Percentiles rank a stretch among this genome's conserved stretches.
Conservation (phyloP, 2,888 invertebrate genomes). For the Dione juno region DNA sequence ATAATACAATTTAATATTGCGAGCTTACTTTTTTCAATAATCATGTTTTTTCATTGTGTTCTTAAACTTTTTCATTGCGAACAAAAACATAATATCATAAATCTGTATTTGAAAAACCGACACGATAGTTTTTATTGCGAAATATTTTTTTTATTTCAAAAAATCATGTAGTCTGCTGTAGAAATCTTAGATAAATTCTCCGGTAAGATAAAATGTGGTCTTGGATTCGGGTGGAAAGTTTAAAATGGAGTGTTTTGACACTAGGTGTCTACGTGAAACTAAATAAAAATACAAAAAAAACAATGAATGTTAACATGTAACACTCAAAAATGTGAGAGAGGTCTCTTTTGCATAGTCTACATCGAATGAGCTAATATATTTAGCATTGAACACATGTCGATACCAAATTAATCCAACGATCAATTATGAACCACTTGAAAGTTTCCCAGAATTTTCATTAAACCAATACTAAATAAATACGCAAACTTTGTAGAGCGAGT, state of each 20-base stretch:
- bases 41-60: too few relatives aligned
- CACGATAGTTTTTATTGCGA: neutral
- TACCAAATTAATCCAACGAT: conserved; percentile 14
- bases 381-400: neutral
- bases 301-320: neutral
- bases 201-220: too few relatives aligned
- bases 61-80: neutral
- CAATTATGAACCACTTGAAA: conserved; percentile 16
- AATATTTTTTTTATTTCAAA: conserved; percentile 1
- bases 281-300: too few relatives aligned
- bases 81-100: neutral
- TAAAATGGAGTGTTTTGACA: too few relatives aligned
- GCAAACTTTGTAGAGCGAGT: conserved; percentile 5
- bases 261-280: too few relatives aligned
- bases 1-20: too few relatives aligned
- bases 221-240: too few relatives aligned
- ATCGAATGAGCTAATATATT: conserved; percentile 12
- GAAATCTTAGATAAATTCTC: too few relatives aligned
- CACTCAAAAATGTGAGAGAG: neutral
- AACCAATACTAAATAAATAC: neutral
- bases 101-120: conserved; percentile 1
- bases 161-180: neutral
- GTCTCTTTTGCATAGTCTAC: neutral
- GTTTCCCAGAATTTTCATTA: conserved; percentile 12
- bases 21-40: too few relatives aligned